phyloP scores from a whole-genome alignment of 2,888 invertebrate species.

The Rutpela maculata region DNA sequence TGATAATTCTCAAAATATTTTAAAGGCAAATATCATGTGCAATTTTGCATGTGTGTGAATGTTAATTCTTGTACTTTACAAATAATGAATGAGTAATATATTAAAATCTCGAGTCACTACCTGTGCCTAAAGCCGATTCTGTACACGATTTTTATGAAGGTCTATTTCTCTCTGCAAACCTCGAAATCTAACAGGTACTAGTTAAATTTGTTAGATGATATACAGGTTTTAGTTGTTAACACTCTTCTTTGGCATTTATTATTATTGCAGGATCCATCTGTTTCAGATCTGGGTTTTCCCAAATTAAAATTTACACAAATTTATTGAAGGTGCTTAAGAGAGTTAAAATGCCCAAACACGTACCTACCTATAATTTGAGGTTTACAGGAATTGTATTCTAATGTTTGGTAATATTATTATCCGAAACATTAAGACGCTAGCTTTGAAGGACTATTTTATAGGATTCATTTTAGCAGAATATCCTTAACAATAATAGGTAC shows the following conservation, averaged over 20 bases:
- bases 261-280: constrained; percentile 4
- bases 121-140: neutral
- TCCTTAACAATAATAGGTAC: too few relatives aligned
- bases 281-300: neutral
- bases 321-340: neutral
- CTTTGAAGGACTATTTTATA: neutral
- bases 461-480: neutral
- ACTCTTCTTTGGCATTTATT: neutral
- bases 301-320: neutral
- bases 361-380: too few relatives aligned
- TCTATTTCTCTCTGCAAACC: constrained; percentile 6
- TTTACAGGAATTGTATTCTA: neutral
- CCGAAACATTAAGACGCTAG: neutral
- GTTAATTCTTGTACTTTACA: too few relatives aligned
- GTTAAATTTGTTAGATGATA: constrained; percentile 33
- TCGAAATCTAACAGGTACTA: constrained; percentile 42
- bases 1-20: too few relatives aligned
- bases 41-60: too few relatives aligned
- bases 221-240: neutral
- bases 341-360: neutral
- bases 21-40: too few relatives aligned
- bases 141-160: constrained; percentile 7
- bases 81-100: too few relatives aligned
- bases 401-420: constrained; percentile 14
- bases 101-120: too few relatives aligned